These are phyloP conservation scores for Pollimyrus isidori DNA, from an alignment of 2,113 vertebrate species.

Conservation along the genomic window DNA sequence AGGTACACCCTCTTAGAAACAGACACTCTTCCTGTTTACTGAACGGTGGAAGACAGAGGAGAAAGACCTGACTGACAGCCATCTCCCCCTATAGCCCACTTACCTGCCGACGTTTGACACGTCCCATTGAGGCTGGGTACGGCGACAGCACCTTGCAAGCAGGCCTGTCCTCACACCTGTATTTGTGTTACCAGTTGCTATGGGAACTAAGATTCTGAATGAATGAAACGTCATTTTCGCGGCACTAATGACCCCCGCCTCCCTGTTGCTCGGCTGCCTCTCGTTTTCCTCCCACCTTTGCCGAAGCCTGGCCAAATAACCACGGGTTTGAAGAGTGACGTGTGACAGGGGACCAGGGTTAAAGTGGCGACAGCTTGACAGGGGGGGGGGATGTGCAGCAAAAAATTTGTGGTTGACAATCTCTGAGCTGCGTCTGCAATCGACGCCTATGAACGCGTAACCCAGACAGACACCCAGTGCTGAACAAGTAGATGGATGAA, in stretches of 20 bases:
- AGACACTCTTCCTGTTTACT: constrained; percentile 5
- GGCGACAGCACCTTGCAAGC: constrained; percentile 30
- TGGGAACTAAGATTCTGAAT: constrained; percentile 35
- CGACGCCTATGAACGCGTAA: not conserved
- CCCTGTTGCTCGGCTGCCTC: not conserved
- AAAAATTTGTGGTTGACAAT: not conserved
- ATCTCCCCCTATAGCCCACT: not conserved
- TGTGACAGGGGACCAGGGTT: not conserved
- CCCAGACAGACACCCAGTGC: not conserved
- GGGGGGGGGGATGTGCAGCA: not conserved
- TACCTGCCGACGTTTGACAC: constrained; percentile 11
- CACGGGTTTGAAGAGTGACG: not conserved
- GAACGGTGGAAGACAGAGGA: not conserved
- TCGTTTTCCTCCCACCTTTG: not conserved
- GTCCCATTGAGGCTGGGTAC: not conserved
- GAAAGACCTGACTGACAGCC: not conserved
- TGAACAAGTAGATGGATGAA: not conserved
- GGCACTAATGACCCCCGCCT: constrained; percentile 24
- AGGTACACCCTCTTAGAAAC: not conserved
- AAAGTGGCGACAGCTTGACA: not conserved
- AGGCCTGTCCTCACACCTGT: constrained; percentile 35
- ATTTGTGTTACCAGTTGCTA: constrained; percentile 52
- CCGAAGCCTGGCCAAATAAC: not conserved
- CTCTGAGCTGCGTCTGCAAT: not conserved
- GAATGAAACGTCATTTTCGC: constrained; percentile 25